Evolutionary conservation across 92 coral and sea anemone species (phyloP).

Genomic region (Epizoanthus scotinus): DNA sequence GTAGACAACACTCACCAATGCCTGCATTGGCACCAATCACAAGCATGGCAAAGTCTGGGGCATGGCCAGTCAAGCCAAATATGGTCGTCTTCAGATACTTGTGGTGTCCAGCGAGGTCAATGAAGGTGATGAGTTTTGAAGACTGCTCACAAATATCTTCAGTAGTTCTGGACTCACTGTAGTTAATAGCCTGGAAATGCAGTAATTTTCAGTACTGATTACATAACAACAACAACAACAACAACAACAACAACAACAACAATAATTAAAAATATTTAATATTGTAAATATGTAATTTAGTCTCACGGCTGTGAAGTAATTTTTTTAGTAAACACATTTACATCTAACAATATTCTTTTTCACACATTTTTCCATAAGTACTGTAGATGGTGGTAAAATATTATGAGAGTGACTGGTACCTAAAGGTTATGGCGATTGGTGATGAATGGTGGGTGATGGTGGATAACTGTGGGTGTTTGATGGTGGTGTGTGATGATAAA

Average conservation of each 20-base stretch:
- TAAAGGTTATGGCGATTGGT: too few relatives aligned
- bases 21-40: constrained; percentile 97
- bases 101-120: constrained; percentile 99
- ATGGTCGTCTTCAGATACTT: constrained; percentile 95
- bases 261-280: too few relatives aligned
- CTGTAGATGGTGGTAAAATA: too few relatives aligned
- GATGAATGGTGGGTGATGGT: too few relatives aligned
- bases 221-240: neutral
- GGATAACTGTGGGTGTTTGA: too few relatives aligned
- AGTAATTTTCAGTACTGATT: neutral
- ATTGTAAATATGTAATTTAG: too few relatives aligned
- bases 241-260: neutral
- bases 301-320: too few relatives aligned
- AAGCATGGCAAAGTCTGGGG: constrained; percentile 97
- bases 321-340: too few relatives aligned
- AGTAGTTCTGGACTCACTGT: constrained; percentile 93
- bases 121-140: constrained; percentile 88
- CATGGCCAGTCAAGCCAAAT: constrained; percentile 97
- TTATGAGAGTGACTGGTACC: too few relatives aligned
- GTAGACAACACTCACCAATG: constrained; percentile 67
- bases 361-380: too few relatives aligned
- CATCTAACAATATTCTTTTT: too few relatives aligned
- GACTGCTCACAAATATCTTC: constrained; percentile 98
- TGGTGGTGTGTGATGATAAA: too few relatives aligned
- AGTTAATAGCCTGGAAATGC: constrained; percentile 77